Percentiles rank a stretch among this genome's conserved stretches.
These are phyloP conservation scores for Limnephilus auricula DNA, from an alignment of 2,888 invertebrate genomes.

Conservation along the genomic window DNA sequence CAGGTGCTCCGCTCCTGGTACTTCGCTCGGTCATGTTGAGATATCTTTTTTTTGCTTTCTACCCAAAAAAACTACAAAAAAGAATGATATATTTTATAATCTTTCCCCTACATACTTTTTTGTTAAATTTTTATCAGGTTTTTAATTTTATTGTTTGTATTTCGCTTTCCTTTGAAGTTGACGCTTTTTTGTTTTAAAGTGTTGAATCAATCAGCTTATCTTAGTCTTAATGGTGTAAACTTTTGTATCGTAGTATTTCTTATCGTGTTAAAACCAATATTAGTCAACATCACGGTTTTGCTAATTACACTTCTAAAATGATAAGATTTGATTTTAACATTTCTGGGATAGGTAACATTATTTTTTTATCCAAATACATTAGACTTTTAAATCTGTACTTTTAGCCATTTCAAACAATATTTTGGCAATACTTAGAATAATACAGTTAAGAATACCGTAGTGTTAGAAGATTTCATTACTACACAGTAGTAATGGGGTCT, in stretches of 20 bases:
- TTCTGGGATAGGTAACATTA: background rate
- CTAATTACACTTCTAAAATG: background rate
- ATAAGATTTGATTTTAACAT: background rate
- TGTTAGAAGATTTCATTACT: too few relatives aligned
- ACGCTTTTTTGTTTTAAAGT: background rate
- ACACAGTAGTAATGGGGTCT: too few relatives aligned
- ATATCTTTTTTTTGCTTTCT: background rate
- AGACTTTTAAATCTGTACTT: background rate
- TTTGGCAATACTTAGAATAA: background rate
- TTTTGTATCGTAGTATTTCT: conserved; percentile 6
- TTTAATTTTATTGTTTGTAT: background rate
- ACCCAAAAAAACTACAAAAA: background rate
- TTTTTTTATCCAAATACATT: background rate
- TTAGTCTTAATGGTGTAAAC: background rate
- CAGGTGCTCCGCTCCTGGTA: conserved; percentile 23
- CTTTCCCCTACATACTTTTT: background rate
- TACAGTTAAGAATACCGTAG: too few relatives aligned
- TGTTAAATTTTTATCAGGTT: background rate
- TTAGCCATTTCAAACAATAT: background rate
- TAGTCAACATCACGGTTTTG: background rate
- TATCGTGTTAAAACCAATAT: conserved; percentile 26
- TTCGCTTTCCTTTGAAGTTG: background rate
- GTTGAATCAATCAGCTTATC: conserved; percentile 28
- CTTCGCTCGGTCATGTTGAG: background rate
- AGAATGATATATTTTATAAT: background rate